phyloP scores from a whole-genome alignment of 1,140 invertebrate species.

The Asobara japonica region DNA sequence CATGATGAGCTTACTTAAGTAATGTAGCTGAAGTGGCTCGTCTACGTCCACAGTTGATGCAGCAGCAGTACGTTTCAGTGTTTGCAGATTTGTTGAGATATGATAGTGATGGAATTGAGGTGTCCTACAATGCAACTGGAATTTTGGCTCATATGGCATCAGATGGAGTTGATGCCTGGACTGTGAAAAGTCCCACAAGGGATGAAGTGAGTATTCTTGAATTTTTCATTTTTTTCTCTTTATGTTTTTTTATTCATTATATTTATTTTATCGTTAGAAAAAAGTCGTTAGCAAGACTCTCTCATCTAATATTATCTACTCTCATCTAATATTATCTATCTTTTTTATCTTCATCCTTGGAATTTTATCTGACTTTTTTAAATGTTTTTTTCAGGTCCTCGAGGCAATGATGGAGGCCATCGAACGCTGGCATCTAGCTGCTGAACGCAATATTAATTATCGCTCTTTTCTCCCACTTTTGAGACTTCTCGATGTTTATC shows the following conservation, averaged over 20 bases:
- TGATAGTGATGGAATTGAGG: conserved; percentile 86
- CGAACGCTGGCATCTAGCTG: conserved; percentile 85
- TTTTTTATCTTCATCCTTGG: too few species aligned
- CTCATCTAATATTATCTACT: too few species aligned
- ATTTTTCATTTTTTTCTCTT: too few species aligned
- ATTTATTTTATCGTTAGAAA: too few species aligned
- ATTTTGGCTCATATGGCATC: conserved; percentile 95
- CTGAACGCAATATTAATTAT: conserved; percentile 96
- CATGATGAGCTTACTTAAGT: conserved; percentile 96
- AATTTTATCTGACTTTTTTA: too few species aligned
- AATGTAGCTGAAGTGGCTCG: conserved; percentile 95
- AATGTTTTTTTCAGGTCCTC: too few species aligned
- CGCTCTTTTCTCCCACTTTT: conserved; percentile 93
- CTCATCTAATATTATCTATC: too few species aligned
- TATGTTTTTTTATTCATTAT: too few species aligned
- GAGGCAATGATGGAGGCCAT: conserved; percentile 83
- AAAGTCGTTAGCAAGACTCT: too few species aligned
- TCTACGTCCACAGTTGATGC: conserved; percentile 87
- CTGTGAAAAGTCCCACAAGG: conserved; percentile 74
- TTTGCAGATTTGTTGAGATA: conserved; percentile 88
- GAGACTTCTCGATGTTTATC: conserved; percentile 79
- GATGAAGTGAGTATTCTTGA: too few species aligned
- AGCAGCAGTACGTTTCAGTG: conserved; percentile 82
- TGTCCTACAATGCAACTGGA: conserved; percentile 96
- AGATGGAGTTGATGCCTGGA: conserved; percentile 88